Evolutionary conservation across 2,888 invertebrate species (phyloP).

Genomic region (Nomada hirtipes): DNA sequence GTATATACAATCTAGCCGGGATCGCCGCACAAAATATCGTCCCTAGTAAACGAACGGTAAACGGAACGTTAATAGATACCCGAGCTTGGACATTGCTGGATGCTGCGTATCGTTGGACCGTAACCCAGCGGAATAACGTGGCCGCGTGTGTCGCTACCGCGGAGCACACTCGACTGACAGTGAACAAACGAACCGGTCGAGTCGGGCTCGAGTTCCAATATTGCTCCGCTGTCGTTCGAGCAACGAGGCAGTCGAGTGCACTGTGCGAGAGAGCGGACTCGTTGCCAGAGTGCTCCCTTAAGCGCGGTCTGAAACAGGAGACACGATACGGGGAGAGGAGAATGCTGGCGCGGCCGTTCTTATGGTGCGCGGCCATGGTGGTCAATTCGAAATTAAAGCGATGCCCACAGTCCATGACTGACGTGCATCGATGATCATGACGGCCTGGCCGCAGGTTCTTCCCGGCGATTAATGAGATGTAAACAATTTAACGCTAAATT

Average conservation of each 20-base stretch:
- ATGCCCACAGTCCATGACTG: slow-evolving; percentile 78
- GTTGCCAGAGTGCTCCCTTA: slow-evolving; percentile 20
- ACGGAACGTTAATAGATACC: slow-evolving; percentile 43
- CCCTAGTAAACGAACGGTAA: slow-evolving; percentile 47
- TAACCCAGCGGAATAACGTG: slow-evolving; percentile 43
- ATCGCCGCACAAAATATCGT: slow-evolving; percentile 16
- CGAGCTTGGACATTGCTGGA: slow-evolving; percentile 38
- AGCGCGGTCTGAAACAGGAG: slow-evolving; percentile 55
- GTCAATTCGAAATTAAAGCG: slow-evolving; percentile 78
- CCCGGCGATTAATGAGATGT: slow-evolving; percentile 83
- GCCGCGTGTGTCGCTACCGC: slow-evolving; percentile 57
- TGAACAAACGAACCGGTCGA: slow-evolving; percentile 60
- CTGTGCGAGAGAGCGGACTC: slow-evolving; percentile 39
- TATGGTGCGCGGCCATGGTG: slow-evolving; percentile 47
- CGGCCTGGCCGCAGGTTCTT: slow-evolving; percentile 70
- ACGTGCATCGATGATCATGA: slow-evolving; percentile 82
- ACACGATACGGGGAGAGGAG: slow-evolving; percentile 38
- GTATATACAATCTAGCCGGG: neutral
- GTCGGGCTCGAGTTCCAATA: slow-evolving; percentile 56
- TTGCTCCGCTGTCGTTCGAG: slow-evolving; percentile 42
- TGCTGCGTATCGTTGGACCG: slow-evolving; percentile 51
- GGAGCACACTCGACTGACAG: slow-evolving; percentile 57
- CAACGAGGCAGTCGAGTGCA: slow-evolving; percentile 47
- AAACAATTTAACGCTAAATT: slow-evolving; percentile 84
- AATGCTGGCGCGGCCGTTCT: slow-evolving; percentile 31